phyloP scores from a whole-genome alignment of 2,888 invertebrate genomes.

The Adineta ricciae region DNA sequence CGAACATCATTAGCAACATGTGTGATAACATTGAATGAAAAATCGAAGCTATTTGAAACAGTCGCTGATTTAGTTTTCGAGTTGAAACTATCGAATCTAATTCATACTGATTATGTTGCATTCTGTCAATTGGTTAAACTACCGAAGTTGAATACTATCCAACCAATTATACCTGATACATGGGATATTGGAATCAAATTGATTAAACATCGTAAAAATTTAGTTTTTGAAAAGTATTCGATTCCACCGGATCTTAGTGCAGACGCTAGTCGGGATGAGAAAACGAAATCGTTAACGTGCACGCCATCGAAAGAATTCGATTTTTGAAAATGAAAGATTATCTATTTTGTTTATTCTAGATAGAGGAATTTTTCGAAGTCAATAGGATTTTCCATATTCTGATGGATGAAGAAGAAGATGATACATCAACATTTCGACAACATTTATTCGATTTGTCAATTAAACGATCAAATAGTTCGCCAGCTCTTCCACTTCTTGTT shows the following conservation, averaged over 20 bases:
- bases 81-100: neutral
- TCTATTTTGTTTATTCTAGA: neutral
- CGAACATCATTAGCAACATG: conserved; percentile 16
- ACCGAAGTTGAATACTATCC: neutral
- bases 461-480: conserved; percentile 15
- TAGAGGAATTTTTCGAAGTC: neutral
- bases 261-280: neutral
- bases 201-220: conserved; percentile 3
- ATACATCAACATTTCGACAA: neutral
- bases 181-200: conserved; percentile 18
- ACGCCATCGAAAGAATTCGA: neutral
- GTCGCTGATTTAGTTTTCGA: neutral
- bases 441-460: conserved; percentile 9
- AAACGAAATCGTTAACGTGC: neutral
- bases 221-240: conserved; percentile 12
- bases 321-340: neutral
- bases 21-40: neutral
- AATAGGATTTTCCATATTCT: neutral
- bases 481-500: neutral
- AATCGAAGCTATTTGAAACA: neutral
- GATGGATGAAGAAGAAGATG: conserved; percentile 16
- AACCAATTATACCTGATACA: neutral
- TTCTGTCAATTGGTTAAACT: conserved; percentile 12
- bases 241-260: neutral
- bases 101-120: neutral